A percentile compares a stretch with the other conserved stretches of the same genome.
These are phyloP conservation scores for Lycaena phlaeas DNA, from an alignment of 2,888 invertebrate species.

Conservation along the genomic window DNA sequence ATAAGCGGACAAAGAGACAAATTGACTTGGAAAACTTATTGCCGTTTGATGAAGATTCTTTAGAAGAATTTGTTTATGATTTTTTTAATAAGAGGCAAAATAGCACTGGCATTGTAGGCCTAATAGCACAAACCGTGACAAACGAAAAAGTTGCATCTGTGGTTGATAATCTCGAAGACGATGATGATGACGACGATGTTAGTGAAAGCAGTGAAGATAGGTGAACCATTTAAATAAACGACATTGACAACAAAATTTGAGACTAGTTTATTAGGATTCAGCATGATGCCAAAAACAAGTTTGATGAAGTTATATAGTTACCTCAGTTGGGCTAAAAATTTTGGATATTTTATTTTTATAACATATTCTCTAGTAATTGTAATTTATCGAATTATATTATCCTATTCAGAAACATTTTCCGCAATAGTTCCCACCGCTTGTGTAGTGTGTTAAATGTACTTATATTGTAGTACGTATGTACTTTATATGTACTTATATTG, in stretches of 20 bases:
- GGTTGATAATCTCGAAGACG: constrained; percentile 40
- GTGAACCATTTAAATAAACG: constrained; percentile 35
- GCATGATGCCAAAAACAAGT: constrained; percentile 38
- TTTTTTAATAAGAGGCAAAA: constrained; percentile 51
- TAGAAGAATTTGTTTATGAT: constrained; percentile 55
- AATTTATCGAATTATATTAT: too few relatives aligned
- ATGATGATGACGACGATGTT: constrained; percentile 27
- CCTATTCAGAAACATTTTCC: too few relatives aligned
- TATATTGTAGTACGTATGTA: too few relatives aligned
- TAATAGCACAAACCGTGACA: constrained; percentile 52
- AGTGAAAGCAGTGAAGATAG: constrained; percentile 1
- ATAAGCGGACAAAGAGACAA: constrained; percentile 44
- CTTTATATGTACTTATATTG: too few relatives aligned
- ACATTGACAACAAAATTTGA: constrained; percentile 15
- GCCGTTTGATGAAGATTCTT: constrained; percentile 54
- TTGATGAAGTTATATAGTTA: constrained; percentile 32
- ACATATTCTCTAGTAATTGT: too few relatives aligned
- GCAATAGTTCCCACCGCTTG: too few relatives aligned
- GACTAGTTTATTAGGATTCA: constrained; percentile 25
- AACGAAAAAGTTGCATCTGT: constrained; percentile 37
- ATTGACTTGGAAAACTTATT: constrained; percentile 54
- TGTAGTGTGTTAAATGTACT: too few relatives aligned
- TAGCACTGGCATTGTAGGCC: constrained; percentile 48
- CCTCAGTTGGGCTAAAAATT: constrained; percentile 13
- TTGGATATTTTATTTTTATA: too few relatives aligned